Conservation (phyloP, 2,888 invertebrate species). For the Tenthredo distinguenda region DNA sequence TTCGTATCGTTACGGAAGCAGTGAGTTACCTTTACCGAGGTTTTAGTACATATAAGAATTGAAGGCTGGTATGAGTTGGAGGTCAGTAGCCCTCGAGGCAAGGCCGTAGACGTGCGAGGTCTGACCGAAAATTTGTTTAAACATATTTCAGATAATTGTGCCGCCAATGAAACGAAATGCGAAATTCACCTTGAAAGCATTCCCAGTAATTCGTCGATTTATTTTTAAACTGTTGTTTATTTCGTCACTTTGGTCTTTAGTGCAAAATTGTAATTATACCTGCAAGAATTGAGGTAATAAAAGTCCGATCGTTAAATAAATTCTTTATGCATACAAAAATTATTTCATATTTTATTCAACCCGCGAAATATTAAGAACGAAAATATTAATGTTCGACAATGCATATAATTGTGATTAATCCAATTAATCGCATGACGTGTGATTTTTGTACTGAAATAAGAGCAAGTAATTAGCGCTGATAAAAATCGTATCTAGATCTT, state of each 20-base stretch:
- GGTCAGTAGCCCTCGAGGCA: constrained; percentile 47
- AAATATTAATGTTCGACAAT: background rate
- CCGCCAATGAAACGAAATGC: background rate
- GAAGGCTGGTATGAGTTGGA: constrained; percentile 32
- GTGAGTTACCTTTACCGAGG: constrained; percentile 26
- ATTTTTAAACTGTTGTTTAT: background rate
- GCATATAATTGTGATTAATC: background rate
- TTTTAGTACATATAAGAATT: background rate
- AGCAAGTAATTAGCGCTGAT: background rate
- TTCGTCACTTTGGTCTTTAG: background rate
- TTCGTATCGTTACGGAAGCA: constrained; percentile 8
- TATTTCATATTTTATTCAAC: background rate
- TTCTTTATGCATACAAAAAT: background rate
- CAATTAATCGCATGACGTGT: constrained; percentile 18
- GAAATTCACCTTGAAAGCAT: constrained; percentile 36
- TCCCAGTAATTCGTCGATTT: background rate
- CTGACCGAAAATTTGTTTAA: background rate
- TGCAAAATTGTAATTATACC: background rate
- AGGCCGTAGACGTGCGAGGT: constrained; percentile 31
- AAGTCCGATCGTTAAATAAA: background rate
- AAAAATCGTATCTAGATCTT: constrained; percentile 4
- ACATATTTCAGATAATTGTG: constrained; percentile 11
- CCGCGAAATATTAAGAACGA: background rate
- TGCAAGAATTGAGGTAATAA: background rate
- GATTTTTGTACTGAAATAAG: background rate